Base-by-base conservation (phyloP, 2,888 invertebrate genomes). In the Nomada hirtipes region DNA sequence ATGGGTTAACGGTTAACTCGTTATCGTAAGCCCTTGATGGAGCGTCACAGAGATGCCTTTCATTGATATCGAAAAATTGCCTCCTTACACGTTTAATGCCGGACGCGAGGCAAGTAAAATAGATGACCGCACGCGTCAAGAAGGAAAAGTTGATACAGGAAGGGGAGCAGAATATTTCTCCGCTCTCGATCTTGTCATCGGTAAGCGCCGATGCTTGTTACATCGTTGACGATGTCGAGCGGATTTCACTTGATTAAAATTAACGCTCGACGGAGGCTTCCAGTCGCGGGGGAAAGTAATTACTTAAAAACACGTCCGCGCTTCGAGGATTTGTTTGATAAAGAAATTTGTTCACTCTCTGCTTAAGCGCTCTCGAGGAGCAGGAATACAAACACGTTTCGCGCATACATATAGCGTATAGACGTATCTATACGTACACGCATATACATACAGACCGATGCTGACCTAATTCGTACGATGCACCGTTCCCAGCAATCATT, bases 341-440 rank as follows among this genome's bases (percentile, higher is more conserved):
- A 80, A 79, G 80, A 68, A 79, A 80, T 80, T 80, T 79, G 52
- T 76, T 77, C 79, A 18, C 76, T 23, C 77, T 70, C 23, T 76
- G 69, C 63, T 64, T 77, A 63, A 80, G 72, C 63, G 57, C 68
- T 68, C 80, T 68, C 79, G 72, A 80, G 72, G 55, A 80, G 50
- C 57, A 63, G 60, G 44, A 80, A 79, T 71, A 68, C 72, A 80
- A 80, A 80, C 79, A 72, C 52, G 57, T 68, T 68, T 26, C 63
- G 55, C 44, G 71, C 29, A 50, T 63, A 63, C 44, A 20, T 36
- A 11, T 20, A 29, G 4, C 1, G 4, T 11, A 10, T 63, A 11
- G 9, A 20, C 13, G 57, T 57, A 11, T 57, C 7, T 15, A 18
- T 36, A 36, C 36, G 26, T 29, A 36, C 29, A 57, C 57, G 15